phyloP scores from a whole-genome alignment of 35 echinoderm and acorn worm species.

The Diadema setosum region DNA sequence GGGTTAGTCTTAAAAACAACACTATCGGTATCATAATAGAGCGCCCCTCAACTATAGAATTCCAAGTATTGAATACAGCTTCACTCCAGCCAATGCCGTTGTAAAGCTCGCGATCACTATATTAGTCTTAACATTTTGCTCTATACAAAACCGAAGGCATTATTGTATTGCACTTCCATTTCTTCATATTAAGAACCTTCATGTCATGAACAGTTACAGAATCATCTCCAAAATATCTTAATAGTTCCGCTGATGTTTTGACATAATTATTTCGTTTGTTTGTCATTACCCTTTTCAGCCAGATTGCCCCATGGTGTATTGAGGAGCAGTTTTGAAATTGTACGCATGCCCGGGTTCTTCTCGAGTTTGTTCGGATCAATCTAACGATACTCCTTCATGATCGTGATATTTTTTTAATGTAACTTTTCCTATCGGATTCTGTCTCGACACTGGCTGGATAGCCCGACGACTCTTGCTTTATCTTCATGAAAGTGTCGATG shows the following conservation, averaged over 20 bases:
- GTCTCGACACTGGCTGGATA: background rate
- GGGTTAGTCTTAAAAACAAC: slow-evolving; percentile 27
- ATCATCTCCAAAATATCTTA: background rate
- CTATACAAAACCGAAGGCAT: background rate
- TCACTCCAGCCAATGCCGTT: slow-evolving; percentile 53
- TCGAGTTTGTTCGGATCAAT: background rate
- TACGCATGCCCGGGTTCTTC: slow-evolving; percentile 14
- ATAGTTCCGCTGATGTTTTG: background rate
- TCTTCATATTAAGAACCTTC: slow-evolving; percentile 20
- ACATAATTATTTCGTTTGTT: too few species aligned
- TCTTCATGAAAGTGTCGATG: background rate
- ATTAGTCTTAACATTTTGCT: slow-evolving; percentile 15
- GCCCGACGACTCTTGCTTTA: slow-evolving; percentile 16
- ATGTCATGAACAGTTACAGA: slow-evolving; percentile 22
- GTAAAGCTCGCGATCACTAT: slow-evolving; percentile 52
- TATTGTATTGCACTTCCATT: background rate
- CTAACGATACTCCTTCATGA: slow-evolving; percentile 25
- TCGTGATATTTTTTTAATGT: background rate
- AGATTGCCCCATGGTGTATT: too few species aligned
- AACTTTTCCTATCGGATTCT: background rate
- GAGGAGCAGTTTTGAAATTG: slow-evolving; percentile 23
- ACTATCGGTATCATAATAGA: slow-evolving; percentile 76
- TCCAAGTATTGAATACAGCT: slow-evolving; percentile 54
- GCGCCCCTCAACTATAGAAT: background rate
- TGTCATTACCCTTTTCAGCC: too few species aligned